Conservation (phyloP, 2,888 invertebrate species). For the Drosophila siamana region DNA sequence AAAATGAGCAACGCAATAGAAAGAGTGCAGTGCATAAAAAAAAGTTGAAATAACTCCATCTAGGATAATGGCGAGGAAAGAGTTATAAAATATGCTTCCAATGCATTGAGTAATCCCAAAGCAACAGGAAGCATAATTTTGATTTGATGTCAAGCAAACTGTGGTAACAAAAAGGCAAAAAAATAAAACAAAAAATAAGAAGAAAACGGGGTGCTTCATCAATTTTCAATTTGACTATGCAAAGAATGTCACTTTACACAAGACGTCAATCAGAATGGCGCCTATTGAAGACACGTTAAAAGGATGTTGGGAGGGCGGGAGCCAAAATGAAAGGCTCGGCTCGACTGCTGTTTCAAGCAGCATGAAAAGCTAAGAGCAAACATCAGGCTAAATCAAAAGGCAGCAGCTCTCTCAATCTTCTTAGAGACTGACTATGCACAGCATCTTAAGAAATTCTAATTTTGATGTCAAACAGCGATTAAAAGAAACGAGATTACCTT, state of each 20-base stretch:
- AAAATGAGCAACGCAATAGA: constrained; percentile 36
- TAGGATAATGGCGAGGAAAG: constrained; percentile 11
- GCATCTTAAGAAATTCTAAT: constrained; percentile 82
- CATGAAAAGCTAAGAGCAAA: constrained; percentile 52
- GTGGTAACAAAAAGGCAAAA: constrained; percentile 26
- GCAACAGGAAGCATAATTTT: constrained; percentile 41
- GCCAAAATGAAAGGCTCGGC: constrained; percentile 26
- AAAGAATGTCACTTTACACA: constrained; percentile 44
- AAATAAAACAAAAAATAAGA: background rate
- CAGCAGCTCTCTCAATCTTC: constrained; percentile 7
- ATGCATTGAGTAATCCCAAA: constrained; percentile 18
- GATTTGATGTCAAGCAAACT: constrained; percentile 40
- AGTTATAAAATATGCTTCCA: constrained; percentile 18
- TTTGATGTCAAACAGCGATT: constrained; percentile 85
- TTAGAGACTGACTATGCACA: background rate
- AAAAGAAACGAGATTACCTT: constrained; percentile 85
- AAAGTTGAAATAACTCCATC: background rate
- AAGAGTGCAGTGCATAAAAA: constrained; percentile 2
- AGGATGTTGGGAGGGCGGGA: constrained; percentile 9
- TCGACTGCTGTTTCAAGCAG: constrained; percentile 5
- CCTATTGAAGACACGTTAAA: constrained; percentile 38
- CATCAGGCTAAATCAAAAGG: constrained; percentile 46
- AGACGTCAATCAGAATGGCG: constrained; percentile 34
- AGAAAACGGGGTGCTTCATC: constrained; percentile 25
- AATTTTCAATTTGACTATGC: constrained; percentile 66